Base-by-base conservation (phyloP, 2,113 vertebrate species). In the Psilopsiagon aymara region DNA sequence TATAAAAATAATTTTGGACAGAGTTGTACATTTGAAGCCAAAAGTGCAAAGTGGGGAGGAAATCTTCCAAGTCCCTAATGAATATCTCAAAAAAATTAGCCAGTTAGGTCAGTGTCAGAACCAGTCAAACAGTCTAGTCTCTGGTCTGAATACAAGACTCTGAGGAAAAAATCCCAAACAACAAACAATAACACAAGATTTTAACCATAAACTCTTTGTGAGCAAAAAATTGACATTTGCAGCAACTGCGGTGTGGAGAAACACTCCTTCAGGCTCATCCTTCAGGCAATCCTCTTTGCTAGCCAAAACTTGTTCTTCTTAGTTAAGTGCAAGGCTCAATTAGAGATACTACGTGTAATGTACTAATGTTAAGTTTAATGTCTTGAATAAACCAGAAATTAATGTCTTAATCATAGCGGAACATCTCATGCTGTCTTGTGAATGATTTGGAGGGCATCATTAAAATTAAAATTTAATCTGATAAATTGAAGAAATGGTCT, bases 381-480 rank as follows among this genome's bases (percentile, higher is more conserved):
- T 91, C 87, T 93, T 69, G 51, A 86, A 88, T 78, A 93, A 93
- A 92, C 55, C 78, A 43, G 55, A 92, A 88, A 94, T 92, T 81
- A 94, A 89, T 71, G 29, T 85, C 62, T 92, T 93, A 91, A 73
- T 92, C 62, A 79, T 63, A 60, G 28, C 17, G 73, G 66, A 83
- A 82, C 39, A 69, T 89, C 76, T 92, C 46, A 86, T 33, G 70
- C 6, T 86, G 52, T 69, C 77, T 84, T 92, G 70, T 63, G 43
- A 91, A 31, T 2, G 2, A 82, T 59, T 92, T 41, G 31, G 62
- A 94, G 70, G 84, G 79, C 55, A 89, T 71, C 0, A 76, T 49
- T 92, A 89, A 91, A 92, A 91, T 94, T 67, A 86, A 94, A 82
- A 62, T 82, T 95, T 86, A 87, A 89, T 91, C 91, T 92, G 52